A percentile compares a stretch with the other conserved stretches of the same genome.
These are phyloP conservation scores for Proteles cristata DNA, from an alignment of 2,113 vertebrate species.

Conservation along the genomic window DNA sequence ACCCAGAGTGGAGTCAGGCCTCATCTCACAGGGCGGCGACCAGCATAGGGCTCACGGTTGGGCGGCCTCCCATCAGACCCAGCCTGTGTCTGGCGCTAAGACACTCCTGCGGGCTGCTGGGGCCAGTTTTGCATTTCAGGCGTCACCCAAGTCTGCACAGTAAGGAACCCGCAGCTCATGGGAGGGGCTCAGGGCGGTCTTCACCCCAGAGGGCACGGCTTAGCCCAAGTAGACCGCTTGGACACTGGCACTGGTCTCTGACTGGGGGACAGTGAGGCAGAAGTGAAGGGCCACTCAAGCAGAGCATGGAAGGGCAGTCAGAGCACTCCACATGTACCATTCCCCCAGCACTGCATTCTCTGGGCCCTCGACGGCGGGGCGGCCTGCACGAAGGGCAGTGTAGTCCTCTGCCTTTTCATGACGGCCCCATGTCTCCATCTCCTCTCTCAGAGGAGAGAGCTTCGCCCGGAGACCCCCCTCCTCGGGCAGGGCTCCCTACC, in stretches of 20 bases:
- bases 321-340: too few species aligned
- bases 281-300: background rate
- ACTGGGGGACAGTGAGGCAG: background rate
- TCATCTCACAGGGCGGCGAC: background rate
- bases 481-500: slow-evolving; percentile 84
- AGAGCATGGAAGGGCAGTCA: background rate
- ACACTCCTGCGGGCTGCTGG: background rate
- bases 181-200: background rate
- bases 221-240: background rate
- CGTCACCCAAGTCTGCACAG: fast-evolving
- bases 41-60: fast-evolving
- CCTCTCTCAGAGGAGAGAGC: background rate
- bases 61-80: fast-evolving
- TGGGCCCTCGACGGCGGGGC: background rate
- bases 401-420: background rate
- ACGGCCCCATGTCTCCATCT: fast-evolving
- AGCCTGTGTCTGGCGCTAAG: fast-evolving
- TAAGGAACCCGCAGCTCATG: fast-evolving
- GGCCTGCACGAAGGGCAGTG: fast-evolving
- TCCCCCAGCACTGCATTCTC: fast-evolving
- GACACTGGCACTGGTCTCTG: too few species aligned
- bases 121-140: fast-evolving
- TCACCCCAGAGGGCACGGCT: background rate
- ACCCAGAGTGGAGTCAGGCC: background rate
- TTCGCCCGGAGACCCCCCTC: fast-evolving